Base-by-base conservation (phyloP, 2,797 vertebrate genomes). In the Orestias chungarensis region DNA sequence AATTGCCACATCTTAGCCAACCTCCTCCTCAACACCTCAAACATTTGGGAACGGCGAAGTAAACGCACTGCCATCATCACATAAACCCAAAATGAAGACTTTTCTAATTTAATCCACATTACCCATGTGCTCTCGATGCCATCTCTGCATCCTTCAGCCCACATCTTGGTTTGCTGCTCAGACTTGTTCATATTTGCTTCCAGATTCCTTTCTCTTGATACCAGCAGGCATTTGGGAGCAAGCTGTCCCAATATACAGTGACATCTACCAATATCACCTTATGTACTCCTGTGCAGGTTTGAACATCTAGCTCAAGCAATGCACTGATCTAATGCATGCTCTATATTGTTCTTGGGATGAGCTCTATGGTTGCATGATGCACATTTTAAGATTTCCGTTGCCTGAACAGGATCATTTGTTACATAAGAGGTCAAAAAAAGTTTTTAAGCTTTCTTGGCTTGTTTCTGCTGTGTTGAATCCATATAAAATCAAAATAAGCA, bases 151-250 rank as follows among this genome's bases (percentile, higher is more conserved):
- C 27, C 12, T 4, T 31, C 35, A 1, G 25, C 42, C 27, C 4
- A n/a, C 57, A 6, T 1, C 46, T 52, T 62, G 14, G 20, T 62
- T 20, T 78, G 79, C 4, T 12, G 81, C 80, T 71, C 62, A 55
- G 65, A 80, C 91, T 79, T 91, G 89, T 84, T 67, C 61, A 73
- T 78, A 85, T 86, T 54, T 73, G 61, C 38, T 65, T 61, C 61
- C 54, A 85, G 68, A 90, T 88, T 87, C 66, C 25, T 68, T 75
- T 83, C 70, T 59, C 59, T 82, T 68, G 46, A 86, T 85, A 81
- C 69, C 75, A 79, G 71, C 65, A 76, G 80, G 64, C 27, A 66
- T 84, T 73, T 81, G 68, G 85, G 85, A 90, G 90, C 86, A 79
- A 61, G 50, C 4, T 81, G 87, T 87, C 55, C 81, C 68, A 29